Evolutionary conservation across 2,797 vertebrate genomes (phyloP).

Genomic region (Chaetophractus vellerosus): DNA sequence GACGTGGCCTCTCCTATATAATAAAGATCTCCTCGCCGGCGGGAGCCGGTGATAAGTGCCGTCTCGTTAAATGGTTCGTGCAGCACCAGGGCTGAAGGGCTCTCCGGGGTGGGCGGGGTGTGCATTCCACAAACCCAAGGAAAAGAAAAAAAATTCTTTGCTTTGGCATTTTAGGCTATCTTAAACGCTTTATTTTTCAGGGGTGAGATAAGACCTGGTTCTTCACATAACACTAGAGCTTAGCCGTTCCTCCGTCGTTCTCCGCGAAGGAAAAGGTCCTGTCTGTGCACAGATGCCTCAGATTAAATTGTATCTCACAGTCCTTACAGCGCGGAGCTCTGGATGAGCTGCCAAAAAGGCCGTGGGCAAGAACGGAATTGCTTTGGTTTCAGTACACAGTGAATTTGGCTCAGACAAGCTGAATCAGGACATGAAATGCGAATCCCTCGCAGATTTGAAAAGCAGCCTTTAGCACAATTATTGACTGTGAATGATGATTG

Average conservation of each 20-base stretch:
- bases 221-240: conserved; percentile 95
- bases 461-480: conserved; percentile 99
- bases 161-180: conserved; percentile 85
- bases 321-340: conserved; percentile 92
- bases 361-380: conserved; percentile 99
- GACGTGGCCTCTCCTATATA: conserved; percentile 83
- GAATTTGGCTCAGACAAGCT: conserved; percentile 99
- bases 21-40: conserved; percentile 88
- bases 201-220: conserved; percentile 94
- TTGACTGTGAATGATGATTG: conserved; percentile 99
- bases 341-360: conserved; percentile 97
- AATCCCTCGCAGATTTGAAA: conserved; percentile 98
- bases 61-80: conserved; percentile 90
- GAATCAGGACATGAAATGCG: conserved; percentile 99
- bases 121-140: conserved; percentile 87
- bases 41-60: conserved; percentile 86
- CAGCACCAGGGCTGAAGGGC: conserved; percentile 87
- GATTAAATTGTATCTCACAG: conserved; percentile 98
- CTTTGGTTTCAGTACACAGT: conserved; percentile 99
- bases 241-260: conserved; percentile 93
- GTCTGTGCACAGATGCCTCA: conserved; percentile 98
- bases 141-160: conserved; percentile 71
- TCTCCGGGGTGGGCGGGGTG: conserved; percentile 82
- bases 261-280: conserved; percentile 93
- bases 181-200: conserved; percentile 91